Conservation (phyloP, 2,797 vertebrate species). For the Potorous gilbertii region DNA sequence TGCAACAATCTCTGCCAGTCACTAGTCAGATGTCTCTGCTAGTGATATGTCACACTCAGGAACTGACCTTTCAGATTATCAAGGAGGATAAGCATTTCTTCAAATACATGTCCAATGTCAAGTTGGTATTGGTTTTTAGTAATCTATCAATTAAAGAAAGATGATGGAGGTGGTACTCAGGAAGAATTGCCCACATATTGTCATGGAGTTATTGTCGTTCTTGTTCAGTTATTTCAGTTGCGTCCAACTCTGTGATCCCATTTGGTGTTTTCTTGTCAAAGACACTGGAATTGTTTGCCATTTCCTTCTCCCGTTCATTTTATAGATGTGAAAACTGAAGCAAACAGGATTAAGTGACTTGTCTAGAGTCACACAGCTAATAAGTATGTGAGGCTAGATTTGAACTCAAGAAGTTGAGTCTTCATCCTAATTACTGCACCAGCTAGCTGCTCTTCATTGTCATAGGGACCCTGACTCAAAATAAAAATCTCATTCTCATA, state of each 20-base stretch:
- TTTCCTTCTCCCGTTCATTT: neutral
- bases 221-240: neutral
- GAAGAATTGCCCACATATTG: slow-evolving; percentile 89
- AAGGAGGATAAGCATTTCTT: slow-evolving; percentile 91
- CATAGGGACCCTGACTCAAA: slow-evolving; percentile 89
- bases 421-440: neutral
- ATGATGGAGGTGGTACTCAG: slow-evolving; percentile 88
- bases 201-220: slow-evolving; percentile 79
- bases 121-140: slow-evolving; percentile 87
- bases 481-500: slow-evolving; percentile 89
- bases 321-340: neutral
- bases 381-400: neutral
- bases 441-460: slow-evolving; percentile 39
- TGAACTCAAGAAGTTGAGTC: slow-evolving; percentile 81
- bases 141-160: slow-evolving; percentile 89
- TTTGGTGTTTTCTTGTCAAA: neutral
- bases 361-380: neutral
- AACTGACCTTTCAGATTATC: slow-evolving; percentile 91
- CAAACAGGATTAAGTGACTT: neutral
- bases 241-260: neutral
- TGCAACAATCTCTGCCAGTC: slow-evolving; percentile 89
- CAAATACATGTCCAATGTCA: slow-evolving; percentile 90
- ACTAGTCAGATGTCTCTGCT: slow-evolving; percentile 90
- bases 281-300: neutral
- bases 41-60: slow-evolving; percentile 90